phyloP scores from a whole-genome alignment of 2,113 vertebrate genomes.

The Zeus faber region DNA sequence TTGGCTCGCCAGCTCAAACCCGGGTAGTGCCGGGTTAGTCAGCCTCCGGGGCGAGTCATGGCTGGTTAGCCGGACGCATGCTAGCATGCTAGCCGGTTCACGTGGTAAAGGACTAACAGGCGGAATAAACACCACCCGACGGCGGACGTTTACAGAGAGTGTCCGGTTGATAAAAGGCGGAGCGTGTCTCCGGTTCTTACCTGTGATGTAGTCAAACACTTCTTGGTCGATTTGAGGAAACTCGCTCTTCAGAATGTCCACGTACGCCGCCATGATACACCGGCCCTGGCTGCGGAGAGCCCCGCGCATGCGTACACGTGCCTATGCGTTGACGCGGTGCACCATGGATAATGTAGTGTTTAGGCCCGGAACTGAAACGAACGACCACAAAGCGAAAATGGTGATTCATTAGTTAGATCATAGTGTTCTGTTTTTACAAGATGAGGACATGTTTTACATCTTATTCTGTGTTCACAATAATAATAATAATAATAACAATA shows the following conservation, averaged over 20 bases:
- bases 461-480: too few species aligned
- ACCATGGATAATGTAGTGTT: constrained; percentile 54
- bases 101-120: too few species aligned
- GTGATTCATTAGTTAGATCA: too few species aligned
- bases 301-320: constrained; percentile 58
- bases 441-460: too few species aligned
- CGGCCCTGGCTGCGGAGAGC: constrained; percentile 39
- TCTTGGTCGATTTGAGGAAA: constrained; percentile 92
- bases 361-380: too few species aligned
- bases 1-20: neutral
- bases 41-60: neutral
- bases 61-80: neutral
- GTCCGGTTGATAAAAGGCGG: neutral
- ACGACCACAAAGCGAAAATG: too few species aligned
- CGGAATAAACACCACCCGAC: too few species aligned
- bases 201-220: constrained; percentile 91
- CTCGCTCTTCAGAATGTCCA: constrained; percentile 92
- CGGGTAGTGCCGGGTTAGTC: too few species aligned
- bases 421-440: too few species aligned
- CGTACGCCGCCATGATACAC: constrained; percentile 90
- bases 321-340: constrained; percentile 1
- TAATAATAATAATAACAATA: too few species aligned
- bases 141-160: too few species aligned
- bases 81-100: too few species aligned
- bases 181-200: constrained; percentile 55